Base-by-base conservation (phyloP, 2,797 vertebrate species). In the Enteromius mattozi region DNA sequence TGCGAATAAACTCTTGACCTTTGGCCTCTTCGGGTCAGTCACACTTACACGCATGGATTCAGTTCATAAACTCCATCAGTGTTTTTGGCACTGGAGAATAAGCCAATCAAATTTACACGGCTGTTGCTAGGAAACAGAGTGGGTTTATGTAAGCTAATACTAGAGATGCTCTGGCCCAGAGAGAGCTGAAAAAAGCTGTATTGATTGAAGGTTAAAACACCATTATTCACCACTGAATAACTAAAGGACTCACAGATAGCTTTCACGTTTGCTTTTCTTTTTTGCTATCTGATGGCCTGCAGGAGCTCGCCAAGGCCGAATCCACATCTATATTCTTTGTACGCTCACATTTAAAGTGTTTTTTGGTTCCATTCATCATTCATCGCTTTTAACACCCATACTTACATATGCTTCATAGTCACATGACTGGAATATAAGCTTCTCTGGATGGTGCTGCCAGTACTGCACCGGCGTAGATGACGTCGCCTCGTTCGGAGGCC, bases 331-430 rank as follows among this genome's bases (percentile, higher is more conserved):
- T 30, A 42, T 30, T 69, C 35, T 76, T 56, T 1, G 14, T 13
- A 42, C 19, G 1, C n/a, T 40, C 4, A 1, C 30, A 51, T 49
- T 24, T 68, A n/a, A 68, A 68, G 3, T 75, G 30, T 71, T 51
- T 40, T 45, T 27, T 17, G 4, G 5, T 59, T 59, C 24, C 40
- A 42, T 45, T 49, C 10, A 14, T 27, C 47, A 65, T 45, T 56
- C 6, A 27, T 59, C 27, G 21, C 47, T 54, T n/a, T 47, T 47
- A n/a, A 35, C 14, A 0, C 10, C 56, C n/a, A 27, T 80, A 98
- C 98, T 99, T 94, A 99, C 98, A 86, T 99, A 99, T 89, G 98
- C 98, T 93, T 99, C 99, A 85, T 99, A 99, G 94, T 99, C 98
- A 7, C 98, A 99, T 0, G 98, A 99, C 92, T 99, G 98, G 93